Base-by-base conservation (phyloP, 2,113 vertebrate genomes). In the Tinamus guttatus region DNA sequence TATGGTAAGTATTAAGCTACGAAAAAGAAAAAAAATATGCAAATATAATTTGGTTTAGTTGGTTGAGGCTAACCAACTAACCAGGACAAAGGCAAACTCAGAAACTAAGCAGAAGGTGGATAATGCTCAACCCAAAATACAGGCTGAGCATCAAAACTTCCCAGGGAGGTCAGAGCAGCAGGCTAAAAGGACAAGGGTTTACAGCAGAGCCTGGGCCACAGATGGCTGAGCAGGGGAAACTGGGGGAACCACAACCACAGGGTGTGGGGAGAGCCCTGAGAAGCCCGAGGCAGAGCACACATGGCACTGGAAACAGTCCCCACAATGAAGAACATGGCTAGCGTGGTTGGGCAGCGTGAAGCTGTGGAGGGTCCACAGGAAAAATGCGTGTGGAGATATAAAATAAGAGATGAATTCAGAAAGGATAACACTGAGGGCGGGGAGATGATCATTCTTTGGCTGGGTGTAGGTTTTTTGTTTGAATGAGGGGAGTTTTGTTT, bases 311-410 rank as follows among this genome's bases (percentile, higher is more conserved):
- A 54, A 43, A 21, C 5, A 30, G 32, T 28, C n/a, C 64, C 43
- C 3, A 1, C n/a, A 1, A 0, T 0, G 0, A n/a, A 30, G 60
- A 62, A 3, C 34, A 5, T 1, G 15, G 52, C 20, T 3, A 1
- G 17, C 5, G 16, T 3, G 13, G 7, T 4, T 11, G 16, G 34
- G 9, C 28, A 27, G 47, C 5, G 0, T 4, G 15, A 25, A 3
- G 62, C 62, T 63, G 36, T 5, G 22, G 54, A 11, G 20, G 9
- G 14, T 2, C 41, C 24, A 36, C 25, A 1, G 13, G 5, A 60
- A 54, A 78, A 17, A 7, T 30, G 5, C 7, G 1, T 0, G 0
- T 8, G 56, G 21, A 24, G n/a, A 4, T 65, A 24, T 5, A 38
- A 34, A 7, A 36, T 77, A 12, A 18, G 4, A 16, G 51, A 62